phyloP scores from a whole-genome alignment of 2,113 vertebrate genomes.

The Dasyornis broadbenti region DNA sequence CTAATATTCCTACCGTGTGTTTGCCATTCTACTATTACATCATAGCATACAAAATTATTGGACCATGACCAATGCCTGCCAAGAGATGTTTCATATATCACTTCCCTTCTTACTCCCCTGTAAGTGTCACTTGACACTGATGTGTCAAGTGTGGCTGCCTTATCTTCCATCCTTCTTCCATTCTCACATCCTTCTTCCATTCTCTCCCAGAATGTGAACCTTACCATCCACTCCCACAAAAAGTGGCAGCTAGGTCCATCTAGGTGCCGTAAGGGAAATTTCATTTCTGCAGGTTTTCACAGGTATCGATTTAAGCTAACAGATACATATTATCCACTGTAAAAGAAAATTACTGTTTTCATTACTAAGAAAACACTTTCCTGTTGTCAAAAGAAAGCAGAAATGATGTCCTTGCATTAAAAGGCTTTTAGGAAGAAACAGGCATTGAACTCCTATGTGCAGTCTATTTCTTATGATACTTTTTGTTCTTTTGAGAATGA shows the following conservation, averaged over 20 bases:
- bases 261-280: background rate
- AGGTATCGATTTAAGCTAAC: background rate
- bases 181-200: background rate
- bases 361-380: slow-evolving; percentile 8
- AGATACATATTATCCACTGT: background rate
- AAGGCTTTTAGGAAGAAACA: slow-evolving; percentile 3
- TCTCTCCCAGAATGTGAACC: background rate
- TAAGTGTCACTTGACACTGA: too few relatives aligned
- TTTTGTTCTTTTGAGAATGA: background rate
- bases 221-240: background rate
- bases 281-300: background rate
- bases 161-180: background rate
- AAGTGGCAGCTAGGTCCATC: background rate
- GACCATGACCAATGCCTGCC: background rate
- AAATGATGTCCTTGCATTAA: background rate
- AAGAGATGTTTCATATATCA: background rate
- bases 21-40: background rate
- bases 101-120: background rate
- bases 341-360: slow-evolving; percentile 26
- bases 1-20: background rate
- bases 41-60: background rate
- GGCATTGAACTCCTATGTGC: background rate
- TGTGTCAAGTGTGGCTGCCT: background rate
- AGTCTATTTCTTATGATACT: background rate
- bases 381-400: background rate